Base-by-base conservation (phyloP, 2,888 invertebrate species). In the Lucinisca nassula region DNA sequence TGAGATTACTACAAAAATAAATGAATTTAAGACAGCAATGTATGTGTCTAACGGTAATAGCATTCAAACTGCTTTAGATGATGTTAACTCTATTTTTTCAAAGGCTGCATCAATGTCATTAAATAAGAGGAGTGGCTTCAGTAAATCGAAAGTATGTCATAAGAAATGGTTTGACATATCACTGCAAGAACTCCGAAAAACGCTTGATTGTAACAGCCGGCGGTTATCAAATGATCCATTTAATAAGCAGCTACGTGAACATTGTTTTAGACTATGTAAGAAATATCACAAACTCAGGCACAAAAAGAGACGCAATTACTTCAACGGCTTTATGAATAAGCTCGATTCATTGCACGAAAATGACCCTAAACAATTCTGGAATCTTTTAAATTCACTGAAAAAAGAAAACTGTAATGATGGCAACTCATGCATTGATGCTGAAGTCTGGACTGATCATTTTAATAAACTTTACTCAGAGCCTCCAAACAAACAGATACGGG, bases 331-430 rank as follows among this genome's bases (percentile, higher is more conserved):
- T 35, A 67, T 67, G 67, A 67, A 67, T 4, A 67, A 67, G 67
- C 67, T 67, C 4, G 67, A 67, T n/a, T n/a, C n/a, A n/a, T n/a
- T 67, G 35, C 67, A 67, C 1, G 67, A 67, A 67, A 67, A 67
- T 67, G 17, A 67, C 17, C 67, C 67, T 17, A 67, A 67, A 21
- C 35, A 10, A 35, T 67, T 67, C 35, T 67, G 67, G 35, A 67
- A 35, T 21, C 10, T 67, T 6, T 17, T 67, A 1, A 67, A 67
- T 35, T 6, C 10, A 35, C 35, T 67, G 21, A 67, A 67, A 17
- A 35, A 10, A 6, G 10, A 32, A 35, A 32, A 35, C n/a, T n/a
- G n/a, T 3, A 67, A 32, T 17, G 1, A 1, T 12, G 32, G 17
- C 1, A 21, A 35, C 21, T 67, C 67, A 1, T 67, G 67, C 17